These are phyloP conservation scores for Calliopsis andreniformis DNA, from an alignment of 1,140 invertebrate genomes.

Conservation along the genomic window DNA sequence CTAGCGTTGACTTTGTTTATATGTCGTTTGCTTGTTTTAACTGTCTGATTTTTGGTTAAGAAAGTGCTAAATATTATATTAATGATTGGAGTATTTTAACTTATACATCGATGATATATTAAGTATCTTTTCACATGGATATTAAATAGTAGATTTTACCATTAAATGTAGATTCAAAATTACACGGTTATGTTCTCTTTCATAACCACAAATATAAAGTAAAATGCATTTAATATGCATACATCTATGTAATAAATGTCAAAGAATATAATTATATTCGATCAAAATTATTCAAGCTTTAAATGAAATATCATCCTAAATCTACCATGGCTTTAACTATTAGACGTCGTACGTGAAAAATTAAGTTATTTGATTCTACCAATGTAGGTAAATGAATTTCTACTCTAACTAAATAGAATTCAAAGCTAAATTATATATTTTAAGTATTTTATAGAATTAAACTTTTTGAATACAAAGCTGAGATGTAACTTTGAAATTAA, in stretches of 20 bases:
- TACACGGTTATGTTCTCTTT: conserved; percentile 2
- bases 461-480: too few relatives aligned
- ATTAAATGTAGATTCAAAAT: background rate
- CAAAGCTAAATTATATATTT: too few relatives aligned
- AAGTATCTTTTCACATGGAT: background rate
- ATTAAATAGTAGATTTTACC: conserved; percentile 4
- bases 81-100: background rate
- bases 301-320: background rate
- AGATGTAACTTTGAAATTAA: background rate
- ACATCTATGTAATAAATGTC: conserved; percentile 8
- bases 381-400: background rate
- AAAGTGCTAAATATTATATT: background rate
- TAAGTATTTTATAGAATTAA: background rate
- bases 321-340: background rate
- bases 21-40: background rate
- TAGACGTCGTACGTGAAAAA: too few relatives aligned
- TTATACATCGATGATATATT: background rate
- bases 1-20: conserved; percentile 28
- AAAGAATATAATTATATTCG: background rate
- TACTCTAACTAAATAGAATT: background rate
- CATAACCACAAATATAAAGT: background rate
- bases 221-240: conserved; percentile 2
- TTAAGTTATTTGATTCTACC: background rate
- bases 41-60: background rate
- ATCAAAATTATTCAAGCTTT: background rate